phyloP scores from a whole-genome alignment of 2,113 vertebrate genomes.

The Cyprinodon brontotheroides region DNA sequence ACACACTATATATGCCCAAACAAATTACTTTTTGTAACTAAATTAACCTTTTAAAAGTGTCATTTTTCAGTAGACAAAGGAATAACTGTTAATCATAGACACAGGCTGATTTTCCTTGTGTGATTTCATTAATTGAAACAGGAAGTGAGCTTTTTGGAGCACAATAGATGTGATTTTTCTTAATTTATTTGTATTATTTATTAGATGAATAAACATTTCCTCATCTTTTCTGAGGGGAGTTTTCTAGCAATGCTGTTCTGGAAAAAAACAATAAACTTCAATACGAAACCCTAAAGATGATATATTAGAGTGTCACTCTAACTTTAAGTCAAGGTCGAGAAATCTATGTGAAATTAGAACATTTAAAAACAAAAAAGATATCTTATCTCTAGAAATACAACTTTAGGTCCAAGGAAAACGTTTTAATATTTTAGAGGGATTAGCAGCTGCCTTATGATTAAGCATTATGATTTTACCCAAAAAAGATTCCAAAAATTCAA shows the following conservation, averaged over 20 bases:
- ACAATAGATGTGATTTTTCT: background rate
- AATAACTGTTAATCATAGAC: background rate
- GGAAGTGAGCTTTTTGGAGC: background rate
- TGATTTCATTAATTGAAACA: background rate
- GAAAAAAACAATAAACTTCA: background rate
- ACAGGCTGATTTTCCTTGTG: background rate
- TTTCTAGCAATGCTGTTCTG: background rate
- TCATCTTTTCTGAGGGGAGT: background rate
- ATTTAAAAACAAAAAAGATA: background rate
- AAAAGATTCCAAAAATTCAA: slow-evolving; percentile 57
- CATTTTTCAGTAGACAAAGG: background rate
- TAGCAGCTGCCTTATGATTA: slow-evolving; percentile 56
- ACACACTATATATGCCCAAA: no score
- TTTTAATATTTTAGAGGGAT: slow-evolving; percentile 62
- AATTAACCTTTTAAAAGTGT: background rate
- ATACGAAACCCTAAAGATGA: background rate
- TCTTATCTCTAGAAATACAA: background rate
- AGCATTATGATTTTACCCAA: slow-evolving; percentile 63
- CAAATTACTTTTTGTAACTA: background rate
- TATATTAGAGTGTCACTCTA: background rate
- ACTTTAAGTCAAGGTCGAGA: background rate
- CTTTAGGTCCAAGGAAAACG: slow-evolving; percentile 54
- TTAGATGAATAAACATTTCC: background rate
- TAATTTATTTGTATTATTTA: background rate
- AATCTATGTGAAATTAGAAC: no score